Conservation (phyloP, 2,113 vertebrate species). For the Nannospalax galili region DNA sequence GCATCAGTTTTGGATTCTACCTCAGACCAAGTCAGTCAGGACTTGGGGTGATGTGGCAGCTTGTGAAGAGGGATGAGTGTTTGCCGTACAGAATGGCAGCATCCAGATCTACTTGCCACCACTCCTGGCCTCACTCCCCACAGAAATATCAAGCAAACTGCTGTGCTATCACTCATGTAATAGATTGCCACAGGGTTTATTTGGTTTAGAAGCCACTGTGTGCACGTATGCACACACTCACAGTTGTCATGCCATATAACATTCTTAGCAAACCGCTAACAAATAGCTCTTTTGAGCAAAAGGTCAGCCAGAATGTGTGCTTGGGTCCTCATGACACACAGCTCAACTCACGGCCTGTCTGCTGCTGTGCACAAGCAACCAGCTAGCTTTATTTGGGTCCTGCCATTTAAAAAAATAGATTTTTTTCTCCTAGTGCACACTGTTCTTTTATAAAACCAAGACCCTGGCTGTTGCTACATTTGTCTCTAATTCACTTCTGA, state of each 20-base stretch:
- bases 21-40: not conserved
- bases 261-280: not conserved
- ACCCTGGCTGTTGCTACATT: not conserved
- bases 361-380: not conserved
- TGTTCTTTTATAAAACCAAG: not conserved
- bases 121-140: rapidly evolving
- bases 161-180: not conserved
- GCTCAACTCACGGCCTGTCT: not conserved
- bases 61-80: rapidly evolving
- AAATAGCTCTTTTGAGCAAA: not conserved
- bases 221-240: rapidly evolving
- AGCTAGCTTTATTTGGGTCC: not conserved
- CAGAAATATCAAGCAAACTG: not conserved
- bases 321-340: not conserved
- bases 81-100: rapidly evolving
- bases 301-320: not conserved
- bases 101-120: not conserved
- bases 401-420: not conserved
- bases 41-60: not conserved
- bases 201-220: not conserved
- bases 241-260: not conserved
- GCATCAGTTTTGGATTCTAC: not conserved
- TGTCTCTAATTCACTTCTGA: not conserved
- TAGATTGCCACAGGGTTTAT: not conserved
- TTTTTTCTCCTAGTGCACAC: not conserved